Conservation (phyloP, 1,140 invertebrate species). For the Armadillidium nasatum region DNA sequence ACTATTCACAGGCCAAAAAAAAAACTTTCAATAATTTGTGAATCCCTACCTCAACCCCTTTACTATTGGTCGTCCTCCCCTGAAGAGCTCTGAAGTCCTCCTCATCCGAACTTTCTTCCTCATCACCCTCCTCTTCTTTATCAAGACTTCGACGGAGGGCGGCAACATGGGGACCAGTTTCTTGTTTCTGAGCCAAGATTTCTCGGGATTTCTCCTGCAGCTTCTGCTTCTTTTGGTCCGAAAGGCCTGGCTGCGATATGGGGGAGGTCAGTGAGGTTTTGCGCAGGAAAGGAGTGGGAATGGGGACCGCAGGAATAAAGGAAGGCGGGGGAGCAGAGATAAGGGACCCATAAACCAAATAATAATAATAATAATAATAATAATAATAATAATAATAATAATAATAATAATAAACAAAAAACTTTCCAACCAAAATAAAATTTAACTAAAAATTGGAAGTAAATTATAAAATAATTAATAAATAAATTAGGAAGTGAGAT, state of each 20-base stretch:
- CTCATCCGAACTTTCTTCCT: background rate
- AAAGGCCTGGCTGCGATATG: slow-evolving; percentile 46
- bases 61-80: background rate
- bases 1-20: background rate
- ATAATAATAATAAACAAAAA: background rate
- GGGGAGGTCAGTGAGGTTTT: slow-evolving; percentile 4
- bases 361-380: background rate
- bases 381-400: slow-evolving; percentile 12
- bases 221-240: slow-evolving; percentile 48
- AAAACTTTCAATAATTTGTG: no score
- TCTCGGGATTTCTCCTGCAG: slow-evolving; percentile 37
- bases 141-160: slow-evolving; percentile 28
- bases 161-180: slow-evolving; percentile 23
- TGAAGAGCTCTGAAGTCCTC: background rate
- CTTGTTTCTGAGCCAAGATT: background rate
- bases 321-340: background rate
- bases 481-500: background rate
- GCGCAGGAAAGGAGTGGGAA: background rate
- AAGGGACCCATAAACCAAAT: background rate
- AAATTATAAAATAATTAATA: slow-evolving; percentile 15
- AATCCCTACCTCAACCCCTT: background rate
- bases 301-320: background rate
- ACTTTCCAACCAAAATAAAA: background rate
- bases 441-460: background rate
- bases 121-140: slow-evolving; percentile 21